Percentiles rank a stretch among this genome's conserved stretches.
Evolutionary conservation across 2,888 invertebrate genomes (phyloP).

Genomic region (Drosophila sordidula): DNA sequence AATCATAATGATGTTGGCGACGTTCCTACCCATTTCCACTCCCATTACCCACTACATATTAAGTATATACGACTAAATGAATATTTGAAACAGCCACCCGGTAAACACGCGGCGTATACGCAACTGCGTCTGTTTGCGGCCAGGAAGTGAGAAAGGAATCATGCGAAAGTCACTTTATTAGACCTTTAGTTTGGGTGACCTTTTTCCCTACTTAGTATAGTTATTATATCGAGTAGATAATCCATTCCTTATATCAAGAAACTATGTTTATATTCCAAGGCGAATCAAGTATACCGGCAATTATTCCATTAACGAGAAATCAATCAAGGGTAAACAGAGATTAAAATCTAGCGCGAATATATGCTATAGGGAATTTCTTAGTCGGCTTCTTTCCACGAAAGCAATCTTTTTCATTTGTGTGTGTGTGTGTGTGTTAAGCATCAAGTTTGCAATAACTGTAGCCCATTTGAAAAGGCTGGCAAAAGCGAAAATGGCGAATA

Average conservation of each 20-base stretch:
- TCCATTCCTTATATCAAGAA: background rate
- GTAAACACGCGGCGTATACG: slow-evolving; percentile 1
- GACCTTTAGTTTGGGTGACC: background rate
- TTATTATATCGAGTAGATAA: background rate
- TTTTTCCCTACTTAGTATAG: background rate
- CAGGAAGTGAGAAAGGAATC: background rate
- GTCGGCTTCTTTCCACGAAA: background rate
- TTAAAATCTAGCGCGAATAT: background rate
- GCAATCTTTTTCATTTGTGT: slow-evolving; percentile 3
- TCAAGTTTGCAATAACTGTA: slow-evolving; percentile 48
- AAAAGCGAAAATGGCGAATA: slow-evolving; percentile 36
- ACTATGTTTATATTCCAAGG: too few relatives aligned
- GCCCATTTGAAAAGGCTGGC: slow-evolving; percentile 20
- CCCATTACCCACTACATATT: background rate
- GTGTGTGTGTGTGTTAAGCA: slow-evolving; percentile 25
- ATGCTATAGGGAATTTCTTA: background rate
- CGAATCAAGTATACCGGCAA: too few relatives aligned
- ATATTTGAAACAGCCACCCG: slow-evolving; percentile 10
- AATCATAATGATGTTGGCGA: slow-evolving; percentile 44
- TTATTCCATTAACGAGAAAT: too few relatives aligned
- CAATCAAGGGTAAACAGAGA: too few relatives aligned
- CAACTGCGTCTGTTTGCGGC: slow-evolving; percentile 1
- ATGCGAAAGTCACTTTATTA: background rate
- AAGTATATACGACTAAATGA: slow-evolving; percentile 11
- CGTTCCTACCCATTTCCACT: background rate